phyloP scores from a whole-genome alignment of 2,797 vertebrate genomes.

The Hapalemur alaotrensis region DNA sequence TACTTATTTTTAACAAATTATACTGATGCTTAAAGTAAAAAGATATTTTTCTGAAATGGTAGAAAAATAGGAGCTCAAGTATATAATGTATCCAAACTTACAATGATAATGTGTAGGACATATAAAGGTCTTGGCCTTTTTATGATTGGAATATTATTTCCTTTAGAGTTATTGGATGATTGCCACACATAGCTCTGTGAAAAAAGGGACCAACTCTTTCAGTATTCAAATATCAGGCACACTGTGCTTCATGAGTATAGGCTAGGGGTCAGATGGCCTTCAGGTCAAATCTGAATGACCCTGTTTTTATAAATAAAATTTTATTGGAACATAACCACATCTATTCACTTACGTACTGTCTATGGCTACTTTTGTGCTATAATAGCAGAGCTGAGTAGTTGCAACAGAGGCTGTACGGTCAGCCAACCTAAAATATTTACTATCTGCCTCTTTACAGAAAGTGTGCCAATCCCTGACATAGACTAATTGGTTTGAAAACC shows the following conservation, averaged over 20 bases:
- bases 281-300: not conserved
- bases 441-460: not conserved
- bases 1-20: not conserved
- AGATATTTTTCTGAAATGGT: not conserved
- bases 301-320: not conserved
- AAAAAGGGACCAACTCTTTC: not conserved
- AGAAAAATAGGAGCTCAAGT: not conserved
- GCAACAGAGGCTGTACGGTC: rapidly evolving
- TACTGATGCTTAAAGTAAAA: not conserved
- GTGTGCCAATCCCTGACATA: not conserved
- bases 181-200: not conserved
- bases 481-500: not conserved
- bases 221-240: not conserved
- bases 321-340: not conserved
- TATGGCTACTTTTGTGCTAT: not conserved
- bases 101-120: not conserved
- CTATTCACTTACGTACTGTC: not conserved
- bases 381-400: not conserved
- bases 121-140: not conserved
- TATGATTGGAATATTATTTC: not conserved
- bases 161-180: not conserved
- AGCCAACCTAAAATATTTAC: not conserved
- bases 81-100: not conserved
- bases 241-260: not conserved
- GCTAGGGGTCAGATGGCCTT: not conserved